Conservation (phyloP, 2,888 invertebrate genomes). For the Euspilapteryx auroguttella region DNA sequence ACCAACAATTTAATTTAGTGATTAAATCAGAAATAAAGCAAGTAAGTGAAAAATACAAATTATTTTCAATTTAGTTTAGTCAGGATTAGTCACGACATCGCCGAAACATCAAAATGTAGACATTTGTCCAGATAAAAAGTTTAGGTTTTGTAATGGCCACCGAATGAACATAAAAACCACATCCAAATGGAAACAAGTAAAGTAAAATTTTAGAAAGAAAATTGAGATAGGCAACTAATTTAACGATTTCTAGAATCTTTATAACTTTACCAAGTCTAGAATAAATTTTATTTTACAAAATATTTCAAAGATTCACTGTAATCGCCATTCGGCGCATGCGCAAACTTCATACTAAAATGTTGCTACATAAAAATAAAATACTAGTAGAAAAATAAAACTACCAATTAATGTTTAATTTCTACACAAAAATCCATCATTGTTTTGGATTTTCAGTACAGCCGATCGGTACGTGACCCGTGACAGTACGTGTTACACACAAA, state of each 20-base stretch:
- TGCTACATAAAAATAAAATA: constrained; percentile 16
- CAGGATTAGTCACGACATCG: constrained; percentile 56
- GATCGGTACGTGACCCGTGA: no score
- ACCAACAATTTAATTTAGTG: constrained; percentile 20
- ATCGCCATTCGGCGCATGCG: constrained; percentile 63
- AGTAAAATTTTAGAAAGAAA: no score
- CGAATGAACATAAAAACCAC: no score
- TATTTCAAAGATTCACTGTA: constrained; percentile 53
- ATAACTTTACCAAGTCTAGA: no score
- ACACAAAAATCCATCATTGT: no score
- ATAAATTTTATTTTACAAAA: constrained; percentile 54
- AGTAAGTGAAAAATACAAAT: no score
- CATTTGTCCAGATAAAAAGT: constrained; percentile 59
- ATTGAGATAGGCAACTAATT: no score
- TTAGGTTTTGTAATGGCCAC: constrained; percentile 62
- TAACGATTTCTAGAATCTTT: no score
- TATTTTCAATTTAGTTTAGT: constrained; percentile 26
- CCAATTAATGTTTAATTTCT: not conserved
- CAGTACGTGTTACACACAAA: no score
- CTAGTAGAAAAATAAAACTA: constrained; percentile 5
- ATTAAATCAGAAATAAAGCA: no score
- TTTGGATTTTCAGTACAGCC: no score
- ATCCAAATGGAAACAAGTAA: no score
- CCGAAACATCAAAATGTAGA: constrained; percentile 62
- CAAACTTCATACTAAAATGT: constrained; percentile 47